A percentile compares a stretch with the other conserved stretches of the same genome.
These are phyloP conservation scores for Drosophila engyochracea DNA, from an alignment of 2,888 invertebrate genomes.

Conservation along the genomic window DNA sequence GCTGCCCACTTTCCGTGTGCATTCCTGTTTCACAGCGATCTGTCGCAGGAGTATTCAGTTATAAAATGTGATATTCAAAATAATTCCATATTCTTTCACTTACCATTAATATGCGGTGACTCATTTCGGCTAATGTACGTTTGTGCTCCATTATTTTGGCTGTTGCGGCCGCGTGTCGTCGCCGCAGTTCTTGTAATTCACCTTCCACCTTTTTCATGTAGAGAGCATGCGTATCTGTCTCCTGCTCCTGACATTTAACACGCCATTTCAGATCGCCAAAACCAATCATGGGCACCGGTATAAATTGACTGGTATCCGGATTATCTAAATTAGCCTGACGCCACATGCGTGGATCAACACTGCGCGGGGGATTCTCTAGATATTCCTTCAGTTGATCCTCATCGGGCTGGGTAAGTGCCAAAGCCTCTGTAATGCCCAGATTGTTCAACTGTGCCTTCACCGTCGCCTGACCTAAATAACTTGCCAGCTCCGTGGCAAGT, in stretches of 20 bases:
- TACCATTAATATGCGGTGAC: conserved; percentile 94
- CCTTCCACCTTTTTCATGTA: conserved; percentile 92
- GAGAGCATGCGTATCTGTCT: conserved; percentile 92
- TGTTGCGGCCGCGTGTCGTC: conserved; percentile 92
- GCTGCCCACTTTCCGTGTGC: conserved; percentile 94
- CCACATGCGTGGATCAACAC: conserved; percentile 97
- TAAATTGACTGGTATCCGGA: conserved; percentile 94
- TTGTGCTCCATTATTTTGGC: conserved; percentile 93
- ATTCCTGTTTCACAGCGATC: conserved; percentile 95
- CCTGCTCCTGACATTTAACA: conserved; percentile 93
- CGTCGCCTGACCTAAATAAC: conserved; percentile 89
- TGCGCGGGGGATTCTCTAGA: conserved; percentile 94
- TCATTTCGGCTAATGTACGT: conserved; percentile 91
- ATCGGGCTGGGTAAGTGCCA: conserved; percentile 91
- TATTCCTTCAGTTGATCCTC: conserved; percentile 94
- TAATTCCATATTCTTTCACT: conserved; percentile 2
- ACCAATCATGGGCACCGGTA: conserved; percentile 97
- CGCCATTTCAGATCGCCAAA: conserved; percentile 93
- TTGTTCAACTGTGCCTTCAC: conserved; percentile 90
- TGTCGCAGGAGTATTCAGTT: conserved; percentile 83
- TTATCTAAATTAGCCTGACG: conserved; percentile 98
- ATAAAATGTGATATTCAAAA: neutral
- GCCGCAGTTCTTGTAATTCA: conserved; percentile 91
- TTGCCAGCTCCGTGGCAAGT: conserved; percentile 90
- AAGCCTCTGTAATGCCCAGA: conserved; percentile 90